Conservation (phyloP, 1,140 invertebrate genomes). For the Melitaea cinxia region DNA sequence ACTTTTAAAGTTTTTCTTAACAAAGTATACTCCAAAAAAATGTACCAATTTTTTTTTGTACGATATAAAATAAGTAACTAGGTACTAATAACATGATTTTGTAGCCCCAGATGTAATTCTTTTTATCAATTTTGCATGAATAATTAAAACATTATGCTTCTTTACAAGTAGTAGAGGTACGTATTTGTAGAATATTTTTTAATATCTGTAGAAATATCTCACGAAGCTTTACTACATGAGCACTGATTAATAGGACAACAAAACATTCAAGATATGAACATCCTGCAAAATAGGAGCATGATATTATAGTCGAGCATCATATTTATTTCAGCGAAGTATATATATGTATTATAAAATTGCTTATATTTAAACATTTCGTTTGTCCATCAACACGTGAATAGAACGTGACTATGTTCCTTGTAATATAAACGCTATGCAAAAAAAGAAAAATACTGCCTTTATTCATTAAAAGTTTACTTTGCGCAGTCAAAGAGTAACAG, state of each 20-base stretch:
- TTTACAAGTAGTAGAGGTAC: conserved; percentile 6
- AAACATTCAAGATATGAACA: conserved; percentile 23
- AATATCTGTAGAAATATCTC: conserved; percentile 2
- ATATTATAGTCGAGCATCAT: neutral
- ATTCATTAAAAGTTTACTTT: neutral
- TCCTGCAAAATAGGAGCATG: conserved; percentile 19
- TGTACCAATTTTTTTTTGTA: too few species aligned
- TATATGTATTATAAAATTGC: conserved; percentile 2
- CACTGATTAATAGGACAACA: neutral
- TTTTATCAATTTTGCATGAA: conserved; percentile 2
- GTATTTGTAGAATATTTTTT: conserved; percentile 1
- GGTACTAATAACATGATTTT: neutral
- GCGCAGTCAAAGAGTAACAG: neutral
- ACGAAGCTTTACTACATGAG: conserved; percentile 11
- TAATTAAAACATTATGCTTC: neutral
- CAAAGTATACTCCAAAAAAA: neutral
- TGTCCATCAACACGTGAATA: neutral
- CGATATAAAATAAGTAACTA: neutral
- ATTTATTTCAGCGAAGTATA: neutral
- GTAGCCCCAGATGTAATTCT: neutral
- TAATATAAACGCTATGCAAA: neutral
- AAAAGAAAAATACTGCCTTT: neutral
- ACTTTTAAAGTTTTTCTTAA: neutral
- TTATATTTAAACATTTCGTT: neutral
- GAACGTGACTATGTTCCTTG: neutral